Conservation (phyloP, 2,113 vertebrate species). For the Donacobius atricapilla region DNA sequence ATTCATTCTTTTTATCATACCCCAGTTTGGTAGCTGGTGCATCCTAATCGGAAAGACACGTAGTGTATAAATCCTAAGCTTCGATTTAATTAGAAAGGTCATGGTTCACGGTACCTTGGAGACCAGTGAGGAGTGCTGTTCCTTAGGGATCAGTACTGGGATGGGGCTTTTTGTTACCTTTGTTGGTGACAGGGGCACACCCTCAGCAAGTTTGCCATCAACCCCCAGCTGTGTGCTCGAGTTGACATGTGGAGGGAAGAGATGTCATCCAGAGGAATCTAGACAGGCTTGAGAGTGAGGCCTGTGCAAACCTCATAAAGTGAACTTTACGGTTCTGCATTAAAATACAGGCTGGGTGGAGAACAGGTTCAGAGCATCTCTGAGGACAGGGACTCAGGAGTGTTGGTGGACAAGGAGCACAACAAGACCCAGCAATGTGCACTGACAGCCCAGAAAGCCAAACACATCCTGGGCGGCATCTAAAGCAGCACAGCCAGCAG, state of each 20-base stretch:
- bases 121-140: not conserved
- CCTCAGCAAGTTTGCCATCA: not conserved
- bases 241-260: not conserved
- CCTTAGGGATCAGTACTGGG: not conserved
- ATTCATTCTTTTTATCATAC: not conserved
- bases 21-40: not conserved
- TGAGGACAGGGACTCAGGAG: not conserved
- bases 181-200: not conserved
- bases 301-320: not conserved
- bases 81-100: not conserved
- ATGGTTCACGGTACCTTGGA: not conserved
- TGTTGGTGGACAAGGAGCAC: not conserved
- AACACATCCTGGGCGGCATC: not conserved
- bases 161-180: not conserved
- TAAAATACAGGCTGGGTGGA: not conserved
- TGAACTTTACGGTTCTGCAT: not conserved
- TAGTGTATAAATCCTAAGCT: not conserved
- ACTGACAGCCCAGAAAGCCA: not conserved
- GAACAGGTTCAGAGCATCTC: not conserved
- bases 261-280: not conserved
- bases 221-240: no score
- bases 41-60: not conserved
- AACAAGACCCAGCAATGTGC: not conserved
- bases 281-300: no score
- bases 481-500: fast-evolving